Conservation (phyloP, 2,113 vertebrate species). For the Bos javanicus region DNA sequence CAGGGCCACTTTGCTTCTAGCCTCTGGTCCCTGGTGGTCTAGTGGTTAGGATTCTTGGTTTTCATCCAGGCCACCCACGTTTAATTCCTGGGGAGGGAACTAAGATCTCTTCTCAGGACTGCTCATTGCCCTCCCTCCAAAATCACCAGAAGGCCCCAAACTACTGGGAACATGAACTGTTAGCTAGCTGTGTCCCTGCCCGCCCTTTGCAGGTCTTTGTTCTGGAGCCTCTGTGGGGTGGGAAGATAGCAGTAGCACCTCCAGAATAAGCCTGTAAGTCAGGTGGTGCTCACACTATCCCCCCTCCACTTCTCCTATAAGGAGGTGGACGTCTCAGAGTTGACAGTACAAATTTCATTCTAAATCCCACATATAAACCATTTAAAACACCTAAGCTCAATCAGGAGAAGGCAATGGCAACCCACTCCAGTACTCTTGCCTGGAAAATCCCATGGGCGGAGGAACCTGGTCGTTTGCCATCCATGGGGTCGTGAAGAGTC, state of each 20-base stretch:
- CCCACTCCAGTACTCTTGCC: too few species aligned
- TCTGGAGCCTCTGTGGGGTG: neutral
- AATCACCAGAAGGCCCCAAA: neutral
- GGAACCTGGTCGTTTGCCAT: too few species aligned
- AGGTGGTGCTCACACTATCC: neutral
- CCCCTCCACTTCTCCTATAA: neutral
- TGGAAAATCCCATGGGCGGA: too few species aligned
- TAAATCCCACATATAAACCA: neutral
- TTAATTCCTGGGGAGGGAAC: neutral
- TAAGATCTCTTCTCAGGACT: neutral
- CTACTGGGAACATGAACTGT: neutral
- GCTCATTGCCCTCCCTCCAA: neutral
- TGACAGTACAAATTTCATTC: neutral
- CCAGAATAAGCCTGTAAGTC: neutral
- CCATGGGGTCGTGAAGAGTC: fast-evolving
- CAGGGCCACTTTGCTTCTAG: neutral
- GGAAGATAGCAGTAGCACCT: neutral
- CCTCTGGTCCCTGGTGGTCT: neutral
- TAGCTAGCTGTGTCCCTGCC: neutral
- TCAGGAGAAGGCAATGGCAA: neutral
- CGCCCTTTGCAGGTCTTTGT: neutral
- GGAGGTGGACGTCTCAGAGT: neutral
- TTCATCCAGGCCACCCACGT: neutral
- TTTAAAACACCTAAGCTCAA: neutral
- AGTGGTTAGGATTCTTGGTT: neutral